Conservation (phyloP, 2,113 vertebrate genomes). For the Entelurus aequoreus region DNA sequence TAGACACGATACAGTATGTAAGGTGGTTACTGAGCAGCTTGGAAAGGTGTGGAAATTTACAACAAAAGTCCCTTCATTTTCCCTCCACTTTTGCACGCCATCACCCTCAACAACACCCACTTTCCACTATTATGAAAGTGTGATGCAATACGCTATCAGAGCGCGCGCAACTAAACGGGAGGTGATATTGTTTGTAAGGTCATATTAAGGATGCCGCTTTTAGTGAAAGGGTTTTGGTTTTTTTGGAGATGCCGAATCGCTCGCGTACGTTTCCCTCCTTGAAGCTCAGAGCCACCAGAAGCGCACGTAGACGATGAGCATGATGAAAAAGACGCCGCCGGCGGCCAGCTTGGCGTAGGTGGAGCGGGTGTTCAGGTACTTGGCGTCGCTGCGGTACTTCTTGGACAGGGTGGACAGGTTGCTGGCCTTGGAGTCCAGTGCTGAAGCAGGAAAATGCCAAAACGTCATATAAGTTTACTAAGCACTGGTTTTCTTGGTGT, state of each 20-base stretch:
- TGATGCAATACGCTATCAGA: slow-evolving; percentile 31
- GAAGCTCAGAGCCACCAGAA: slow-evolving; percentile 97
- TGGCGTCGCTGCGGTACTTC: slow-evolving; percentile 96
- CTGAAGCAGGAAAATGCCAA: slow-evolving; percentile 60
- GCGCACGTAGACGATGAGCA: slow-evolving; percentile 95
- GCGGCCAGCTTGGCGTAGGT: slow-evolving; percentile 96
- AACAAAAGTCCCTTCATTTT: slow-evolving; percentile 26
- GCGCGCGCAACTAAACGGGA: slow-evolving; percentile 41
- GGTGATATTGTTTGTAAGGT: slow-evolving; percentile 48
- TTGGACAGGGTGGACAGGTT: slow-evolving; percentile 96
- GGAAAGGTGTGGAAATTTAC: slow-evolving; percentile 24
- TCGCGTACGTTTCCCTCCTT: background rate
- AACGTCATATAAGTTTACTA: too few species aligned
- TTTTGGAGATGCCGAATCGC: slow-evolving; percentile 16
- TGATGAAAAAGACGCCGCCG: slow-evolving; percentile 93
- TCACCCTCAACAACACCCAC: slow-evolving; percentile 5
- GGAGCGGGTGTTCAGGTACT: slow-evolving; percentile 98
- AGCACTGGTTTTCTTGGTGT: too few species aligned
- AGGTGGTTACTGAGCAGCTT: slow-evolving; percentile 13
- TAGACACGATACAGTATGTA: slow-evolving; percentile 14
- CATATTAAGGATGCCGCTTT: slow-evolving; percentile 48
- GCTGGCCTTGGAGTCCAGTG: slow-evolving; percentile 97
- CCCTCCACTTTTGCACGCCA: background rate
- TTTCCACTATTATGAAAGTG: slow-evolving; percentile 42
- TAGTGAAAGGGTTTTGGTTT: slow-evolving; percentile 17